Evolutionary conservation across 2,113 vertebrate genomes (phyloP).

Genomic region (Mormyrus iriodes): DNA sequence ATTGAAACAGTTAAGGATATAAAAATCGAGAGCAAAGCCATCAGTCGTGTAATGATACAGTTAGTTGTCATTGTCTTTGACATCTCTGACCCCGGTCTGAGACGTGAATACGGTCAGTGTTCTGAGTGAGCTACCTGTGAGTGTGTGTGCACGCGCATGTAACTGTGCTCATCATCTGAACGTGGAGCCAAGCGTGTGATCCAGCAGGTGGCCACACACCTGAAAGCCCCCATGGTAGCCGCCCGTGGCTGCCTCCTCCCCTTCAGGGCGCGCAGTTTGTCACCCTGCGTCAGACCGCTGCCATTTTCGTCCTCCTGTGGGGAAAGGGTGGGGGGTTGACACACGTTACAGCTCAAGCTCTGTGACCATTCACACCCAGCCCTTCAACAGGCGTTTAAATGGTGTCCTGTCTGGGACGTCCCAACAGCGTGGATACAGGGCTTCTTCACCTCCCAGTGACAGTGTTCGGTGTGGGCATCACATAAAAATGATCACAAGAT

Average conservation of each 20-base stretch:
- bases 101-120: neutral
- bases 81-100: neutral
- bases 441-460: neutral
- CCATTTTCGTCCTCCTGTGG: slow-evolving; percentile 67
- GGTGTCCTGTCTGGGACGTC: neutral
- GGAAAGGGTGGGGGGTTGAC: neutral
- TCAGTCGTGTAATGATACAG: neutral
- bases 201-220: slow-evolving; percentile 44
- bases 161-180: neutral
- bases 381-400: neutral
- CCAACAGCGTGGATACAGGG: neutral
- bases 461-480: neutral
- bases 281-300: slow-evolving; percentile 79
- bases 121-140: neutral
- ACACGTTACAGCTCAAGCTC: neutral
- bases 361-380: neutral
- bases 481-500: neutral
- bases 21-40: neutral
- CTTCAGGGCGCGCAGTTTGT: slow-evolving; percentile 93
- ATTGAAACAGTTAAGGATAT: neutral
- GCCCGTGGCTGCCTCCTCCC: slow-evolving; percentile 69
- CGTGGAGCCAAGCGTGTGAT: neutral
- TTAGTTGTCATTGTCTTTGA: neutral
- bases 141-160: neutral
- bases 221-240: slow-evolving; percentile 64